phyloP scores from a whole-genome alignment of 2,797 vertebrate genomes.

The Monodelphis domestica region DNA sequence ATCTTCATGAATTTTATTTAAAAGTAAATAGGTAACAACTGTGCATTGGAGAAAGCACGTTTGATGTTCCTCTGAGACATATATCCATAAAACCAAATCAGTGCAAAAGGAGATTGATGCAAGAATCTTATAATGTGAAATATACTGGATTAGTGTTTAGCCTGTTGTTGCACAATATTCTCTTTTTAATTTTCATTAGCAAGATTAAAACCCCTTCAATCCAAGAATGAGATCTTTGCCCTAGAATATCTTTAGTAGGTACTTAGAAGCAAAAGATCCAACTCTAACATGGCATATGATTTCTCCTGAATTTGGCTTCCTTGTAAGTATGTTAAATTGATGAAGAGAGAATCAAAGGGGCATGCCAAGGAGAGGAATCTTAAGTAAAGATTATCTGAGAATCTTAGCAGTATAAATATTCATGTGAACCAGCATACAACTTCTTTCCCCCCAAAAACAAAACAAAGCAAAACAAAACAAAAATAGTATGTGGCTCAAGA shows the following conservation, averaged over 20 bases:
- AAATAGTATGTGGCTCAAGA: neutral
- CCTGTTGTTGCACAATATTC: neutral
- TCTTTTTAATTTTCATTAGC: neutral
- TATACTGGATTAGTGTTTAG: neutral
- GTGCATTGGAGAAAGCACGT: neutral
- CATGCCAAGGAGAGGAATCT: neutral
- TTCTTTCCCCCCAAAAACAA: neutral
- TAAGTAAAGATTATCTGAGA: neutral
- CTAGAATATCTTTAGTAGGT: neutral
- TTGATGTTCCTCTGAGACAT: neutral
- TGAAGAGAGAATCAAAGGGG: neutral
- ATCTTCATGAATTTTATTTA: neutral
- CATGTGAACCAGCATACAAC: neutral
- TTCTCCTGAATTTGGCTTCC: neutral
- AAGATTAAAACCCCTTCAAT: neutral
- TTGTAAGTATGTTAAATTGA: neutral
- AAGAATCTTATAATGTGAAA: neutral
- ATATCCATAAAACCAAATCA: neutral
- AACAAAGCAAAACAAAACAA: neutral
- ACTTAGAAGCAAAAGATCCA: neutral
- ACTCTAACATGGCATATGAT: neutral
- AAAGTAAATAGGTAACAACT: neutral
- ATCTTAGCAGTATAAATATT: neutral
- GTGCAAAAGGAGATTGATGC: neutral
- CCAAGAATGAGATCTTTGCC: neutral